phyloP scores from a whole-genome alignment of 92 coral and sea anemone species.

The Epizoanthus ramosus region DNA sequence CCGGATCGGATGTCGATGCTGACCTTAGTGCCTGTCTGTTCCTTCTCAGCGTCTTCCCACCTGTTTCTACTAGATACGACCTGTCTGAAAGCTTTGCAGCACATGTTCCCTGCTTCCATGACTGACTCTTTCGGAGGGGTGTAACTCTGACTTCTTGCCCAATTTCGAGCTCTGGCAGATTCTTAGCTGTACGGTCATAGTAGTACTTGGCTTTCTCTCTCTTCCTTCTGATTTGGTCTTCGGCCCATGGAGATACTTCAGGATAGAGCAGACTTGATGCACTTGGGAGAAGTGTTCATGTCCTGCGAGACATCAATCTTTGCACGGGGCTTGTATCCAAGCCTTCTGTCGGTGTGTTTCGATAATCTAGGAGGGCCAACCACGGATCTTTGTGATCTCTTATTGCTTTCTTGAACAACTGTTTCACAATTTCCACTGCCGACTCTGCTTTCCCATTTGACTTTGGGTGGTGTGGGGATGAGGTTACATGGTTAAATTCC shows the following conservation, averaged over 20 bases:
- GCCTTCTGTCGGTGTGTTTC: constrained; percentile 58
- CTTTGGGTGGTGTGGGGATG: constrained; percentile 22
- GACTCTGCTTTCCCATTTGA: constrained; percentile 56
- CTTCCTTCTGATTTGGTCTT: constrained; percentile 42
- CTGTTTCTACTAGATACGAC: constrained; percentile 41
- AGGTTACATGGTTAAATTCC: not conserved
- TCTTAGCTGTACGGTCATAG: constrained; percentile 36
- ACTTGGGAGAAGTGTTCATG: constrained; percentile 43
- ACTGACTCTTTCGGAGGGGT: not conserved
- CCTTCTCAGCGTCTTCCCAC: constrained; percentile 14
- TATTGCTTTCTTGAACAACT: constrained; percentile 48
- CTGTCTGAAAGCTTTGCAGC: constrained; percentile 45
- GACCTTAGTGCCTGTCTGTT: constrained; percentile 45
- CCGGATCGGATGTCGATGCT: not conserved
- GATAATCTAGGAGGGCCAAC: constrained; percentile 44
- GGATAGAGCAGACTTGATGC: constrained; percentile 57
- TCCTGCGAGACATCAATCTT: constrained; percentile 57
- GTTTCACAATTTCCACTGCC: constrained; percentile 34
- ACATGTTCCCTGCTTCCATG: not conserved
- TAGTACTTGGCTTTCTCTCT: constrained; percentile 51
- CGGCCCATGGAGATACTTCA: constrained; percentile 18
- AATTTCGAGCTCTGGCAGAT: constrained; percentile 41
- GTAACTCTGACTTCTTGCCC: constrained; percentile 38
- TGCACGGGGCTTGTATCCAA: constrained; percentile 49
- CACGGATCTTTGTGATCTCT: constrained; percentile 47